Evolutionary conservation across 1,140 invertebrate species (phyloP).

Genomic region (Notospermus geniculatus): DNA sequence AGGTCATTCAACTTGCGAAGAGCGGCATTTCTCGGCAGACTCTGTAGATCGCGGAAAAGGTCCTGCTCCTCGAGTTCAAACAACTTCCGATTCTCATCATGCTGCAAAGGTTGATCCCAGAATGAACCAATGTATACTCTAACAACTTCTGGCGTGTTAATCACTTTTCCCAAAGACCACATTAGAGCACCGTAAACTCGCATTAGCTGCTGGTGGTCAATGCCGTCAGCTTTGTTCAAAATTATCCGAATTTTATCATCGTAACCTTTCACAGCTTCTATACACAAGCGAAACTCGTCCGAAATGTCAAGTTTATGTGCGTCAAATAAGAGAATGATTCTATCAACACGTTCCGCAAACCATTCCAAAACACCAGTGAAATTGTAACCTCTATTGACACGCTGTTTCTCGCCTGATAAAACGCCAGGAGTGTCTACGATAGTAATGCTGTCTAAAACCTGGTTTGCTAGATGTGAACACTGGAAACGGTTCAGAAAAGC

Average conservation of each 20-base stretch:
- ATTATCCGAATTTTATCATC: constrained; percentile 99
- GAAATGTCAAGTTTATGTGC: constrained; percentile 99
- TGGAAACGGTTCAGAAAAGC: constrained; percentile 96
- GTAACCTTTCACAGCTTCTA: constrained; percentile 85
- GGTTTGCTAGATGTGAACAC: constrained; percentile 62
- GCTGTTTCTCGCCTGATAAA: constrained; percentile 84
- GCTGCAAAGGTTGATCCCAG: constrained; percentile 93
- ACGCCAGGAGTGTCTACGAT: constrained; percentile 95
- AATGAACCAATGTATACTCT: constrained; percentile 97
- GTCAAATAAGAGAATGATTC: constrained; percentile 97
- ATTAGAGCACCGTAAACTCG: constrained; percentile 97
- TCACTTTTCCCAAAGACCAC: constrained; percentile 84
- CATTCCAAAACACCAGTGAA: constrained; percentile 97
- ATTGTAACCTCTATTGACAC: constrained; percentile 95
- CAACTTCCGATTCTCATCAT: constrained; percentile 71
- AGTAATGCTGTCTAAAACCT: constrained; percentile 87
- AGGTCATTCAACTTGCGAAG: constrained; percentile 95
- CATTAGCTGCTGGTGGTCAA: constrained; percentile 98
- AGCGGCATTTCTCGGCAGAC: constrained; percentile 90
- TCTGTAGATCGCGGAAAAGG: constrained; percentile 91
- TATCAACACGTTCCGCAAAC: constrained; percentile 97
- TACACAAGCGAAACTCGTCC: constrained; percentile 90
- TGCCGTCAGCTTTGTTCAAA: constrained; percentile 98
- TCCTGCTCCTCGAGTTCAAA: constrained; percentile 98
- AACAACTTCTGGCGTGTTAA: constrained; percentile 98